Conservation (phyloP, 2,797 vertebrate species). For the Clarias laeviceps region DNA sequence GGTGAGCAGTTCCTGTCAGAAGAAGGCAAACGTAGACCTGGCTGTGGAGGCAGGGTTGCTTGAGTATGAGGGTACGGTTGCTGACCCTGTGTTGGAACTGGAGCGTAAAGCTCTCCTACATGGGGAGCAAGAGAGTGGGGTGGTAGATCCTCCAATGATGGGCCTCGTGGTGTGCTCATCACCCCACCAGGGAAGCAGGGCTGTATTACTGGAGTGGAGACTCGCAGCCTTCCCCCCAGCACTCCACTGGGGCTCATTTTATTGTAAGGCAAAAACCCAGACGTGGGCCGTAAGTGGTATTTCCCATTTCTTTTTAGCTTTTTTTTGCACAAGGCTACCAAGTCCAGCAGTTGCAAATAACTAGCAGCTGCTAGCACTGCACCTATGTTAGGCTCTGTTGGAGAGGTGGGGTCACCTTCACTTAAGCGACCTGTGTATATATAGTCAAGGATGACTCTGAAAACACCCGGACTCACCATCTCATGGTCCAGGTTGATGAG, state of each 20-base stretch:
- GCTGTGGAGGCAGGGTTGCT: conserved; percentile 71
- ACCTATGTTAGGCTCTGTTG: conserved; percentile 87
- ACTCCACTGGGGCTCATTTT: conserved; percentile 77
- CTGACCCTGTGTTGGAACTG: conserved; percentile 80
- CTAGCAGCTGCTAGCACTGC: conserved; percentile 95
- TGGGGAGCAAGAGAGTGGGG: conserved; percentile 82
- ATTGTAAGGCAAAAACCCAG: conserved; percentile 76
- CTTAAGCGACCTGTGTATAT: conserved; percentile 96
- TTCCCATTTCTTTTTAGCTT: conserved; percentile 92
- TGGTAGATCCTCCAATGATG: conserved; percentile 76
- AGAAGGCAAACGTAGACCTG: conserved; percentile 76
- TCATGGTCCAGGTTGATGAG: conserved; percentile 99
- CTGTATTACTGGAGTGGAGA: conserved; percentile 93
- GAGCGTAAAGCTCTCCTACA: conserved; percentile 88
- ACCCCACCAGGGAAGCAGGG: conserved; percentile 81
- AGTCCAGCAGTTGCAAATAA: conserved; percentile 96
- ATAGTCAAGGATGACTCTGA: conserved; percentile 97
- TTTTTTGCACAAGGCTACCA: conserved; percentile 98
- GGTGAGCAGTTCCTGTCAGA: conserved; percentile 89
- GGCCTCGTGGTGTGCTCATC: conserved; percentile 74
- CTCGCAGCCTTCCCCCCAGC: conserved; percentile 80
- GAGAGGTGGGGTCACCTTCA: conserved; percentile 83
- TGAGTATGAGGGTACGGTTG: conserved; percentile 78
- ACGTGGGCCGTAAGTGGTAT: conserved; percentile 82
- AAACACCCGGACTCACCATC: conserved; percentile 98